Evolutionary conservation across 2,113 vertebrate species (phyloP).

Genomic region (Mobula birostris): DNA sequence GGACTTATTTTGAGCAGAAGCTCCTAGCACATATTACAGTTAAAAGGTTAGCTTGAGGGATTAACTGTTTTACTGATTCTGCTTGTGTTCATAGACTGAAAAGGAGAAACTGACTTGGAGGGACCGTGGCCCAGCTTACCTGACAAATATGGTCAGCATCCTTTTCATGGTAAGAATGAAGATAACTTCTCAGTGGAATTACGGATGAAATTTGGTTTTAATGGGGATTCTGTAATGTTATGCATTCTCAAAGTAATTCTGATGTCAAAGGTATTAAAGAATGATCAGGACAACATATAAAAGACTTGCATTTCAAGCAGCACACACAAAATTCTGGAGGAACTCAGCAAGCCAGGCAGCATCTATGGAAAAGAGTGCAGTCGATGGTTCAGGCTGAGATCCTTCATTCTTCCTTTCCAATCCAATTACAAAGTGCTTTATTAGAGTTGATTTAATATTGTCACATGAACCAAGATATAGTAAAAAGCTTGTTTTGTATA

Average conservation of each 20-base stretch:
- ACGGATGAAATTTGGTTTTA: no score
- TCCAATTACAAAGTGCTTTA: no score
- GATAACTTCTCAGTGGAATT: neutral
- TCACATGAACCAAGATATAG: no score
- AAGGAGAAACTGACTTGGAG: conserved; percentile 90
- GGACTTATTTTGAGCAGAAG: conserved; percentile 33
- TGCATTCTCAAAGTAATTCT: neutral
- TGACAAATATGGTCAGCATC: conserved; percentile 73
- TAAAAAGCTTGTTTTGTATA: no score
- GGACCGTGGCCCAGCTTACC: conserved; percentile 82
- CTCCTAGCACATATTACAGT: neutral
- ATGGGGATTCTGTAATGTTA: neutral
- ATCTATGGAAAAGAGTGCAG: no score
- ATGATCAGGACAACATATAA: no score
- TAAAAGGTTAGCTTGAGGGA: neutral
- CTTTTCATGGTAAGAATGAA: conserved; percentile 74
- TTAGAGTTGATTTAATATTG: no score
- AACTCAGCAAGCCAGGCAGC: no score
- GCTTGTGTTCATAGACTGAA: conserved; percentile 56
- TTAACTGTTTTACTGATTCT: neutral
- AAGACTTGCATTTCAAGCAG: no score
- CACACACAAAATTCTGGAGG: no score
- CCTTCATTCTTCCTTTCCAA: no score
- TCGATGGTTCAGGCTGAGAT: no score
- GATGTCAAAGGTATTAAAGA: neutral